Evolutionary conservation across 2,797 vertebrate genomes (phyloP), one percentile per base, ranked within the genome.

Genomic region (Hypotaenidia okinawae): DNA sequence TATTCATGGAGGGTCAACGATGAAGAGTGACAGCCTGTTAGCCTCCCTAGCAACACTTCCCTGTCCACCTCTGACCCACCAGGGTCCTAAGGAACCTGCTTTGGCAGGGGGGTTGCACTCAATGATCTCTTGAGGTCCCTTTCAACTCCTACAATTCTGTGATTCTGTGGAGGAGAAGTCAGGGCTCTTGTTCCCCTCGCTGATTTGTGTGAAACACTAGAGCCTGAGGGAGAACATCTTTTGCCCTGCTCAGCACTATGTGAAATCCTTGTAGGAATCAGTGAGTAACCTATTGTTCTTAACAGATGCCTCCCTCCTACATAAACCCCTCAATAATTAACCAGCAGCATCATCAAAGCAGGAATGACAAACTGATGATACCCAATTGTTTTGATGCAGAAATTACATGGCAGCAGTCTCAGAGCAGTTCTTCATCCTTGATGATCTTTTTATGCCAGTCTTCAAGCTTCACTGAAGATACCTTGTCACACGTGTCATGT

Each of bases 271-370:
- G 45, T 43, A 92, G 75, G 37, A 87, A 94, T 61, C 32, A 87
- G 16, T 58, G 72, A 89, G 41, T 16, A 92, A 83, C 3, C 61
- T 78, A 84, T 68, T 92, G 64, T 91, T 96, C 89, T 74, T 85
- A 8, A 5, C 33, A 79, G 57, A 74, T 51, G 61, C 12, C 22
- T 82, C 54, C 24, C 49, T 91, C 45, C 61, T 80, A 52, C 58
- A 37, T 45, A 82, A 89, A 25, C 6, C 9, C 11, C n/a, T 92
- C 68, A 66, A 75, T 80, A 94, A 92, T 92, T 93, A 95, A 94
- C 33, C 10, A 51, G 6, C 21, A 95, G 11, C 33, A 68, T 58
- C 84, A 87, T 94, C 78, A 85, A 77, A 92, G 30, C 3, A 37
- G 57, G 62, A 77, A 54, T 75, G 68, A 79, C 59, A 76, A 69